Evolutionary conservation across 2,888 invertebrate genomes (phyloP).

Genomic region (Pristionchus entomophagus): DNA sequence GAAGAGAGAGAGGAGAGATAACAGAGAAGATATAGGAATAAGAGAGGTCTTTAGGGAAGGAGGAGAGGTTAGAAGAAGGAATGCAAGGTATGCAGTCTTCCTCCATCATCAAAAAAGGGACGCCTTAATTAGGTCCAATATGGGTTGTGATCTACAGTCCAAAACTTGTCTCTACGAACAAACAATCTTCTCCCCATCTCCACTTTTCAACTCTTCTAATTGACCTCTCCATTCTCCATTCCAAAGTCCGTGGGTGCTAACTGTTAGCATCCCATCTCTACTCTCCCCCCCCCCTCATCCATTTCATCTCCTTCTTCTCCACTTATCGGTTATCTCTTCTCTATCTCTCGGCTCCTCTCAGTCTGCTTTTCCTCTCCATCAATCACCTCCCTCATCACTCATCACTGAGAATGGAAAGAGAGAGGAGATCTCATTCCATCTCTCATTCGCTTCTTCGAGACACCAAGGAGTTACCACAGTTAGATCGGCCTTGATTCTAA

Average conservation of each 20-base stretch:
- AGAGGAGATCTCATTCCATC: background rate
- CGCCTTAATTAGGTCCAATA: constrained; percentile 25
- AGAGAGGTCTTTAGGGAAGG: constrained; percentile 1
- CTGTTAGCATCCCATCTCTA: background rate
- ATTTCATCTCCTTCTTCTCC: constrained; percentile 10
- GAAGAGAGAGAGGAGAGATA: constrained; percentile 12
- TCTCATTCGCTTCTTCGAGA: background rate
- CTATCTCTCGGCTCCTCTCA: background rate
- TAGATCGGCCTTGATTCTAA: constrained; percentile 17
- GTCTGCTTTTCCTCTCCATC: constrained; percentile 33
- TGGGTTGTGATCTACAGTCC: background rate
- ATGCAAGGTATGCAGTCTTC: constrained; percentile 11
- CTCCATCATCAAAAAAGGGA: background rate
- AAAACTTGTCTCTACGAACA: no score
- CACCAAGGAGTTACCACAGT: background rate
- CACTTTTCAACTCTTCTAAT: background rate
- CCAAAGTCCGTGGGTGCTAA: background rate
- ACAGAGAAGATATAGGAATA: no score
- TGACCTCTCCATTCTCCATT: background rate
- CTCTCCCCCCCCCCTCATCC: background rate
- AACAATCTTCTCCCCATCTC: background rate
- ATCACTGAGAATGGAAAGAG: background rate
- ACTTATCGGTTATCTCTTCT: background rate
- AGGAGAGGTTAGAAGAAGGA: background rate
- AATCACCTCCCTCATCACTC: background rate